Conservation (phyloP, 2,888 invertebrate species). For the Tipula confusa region DNA sequence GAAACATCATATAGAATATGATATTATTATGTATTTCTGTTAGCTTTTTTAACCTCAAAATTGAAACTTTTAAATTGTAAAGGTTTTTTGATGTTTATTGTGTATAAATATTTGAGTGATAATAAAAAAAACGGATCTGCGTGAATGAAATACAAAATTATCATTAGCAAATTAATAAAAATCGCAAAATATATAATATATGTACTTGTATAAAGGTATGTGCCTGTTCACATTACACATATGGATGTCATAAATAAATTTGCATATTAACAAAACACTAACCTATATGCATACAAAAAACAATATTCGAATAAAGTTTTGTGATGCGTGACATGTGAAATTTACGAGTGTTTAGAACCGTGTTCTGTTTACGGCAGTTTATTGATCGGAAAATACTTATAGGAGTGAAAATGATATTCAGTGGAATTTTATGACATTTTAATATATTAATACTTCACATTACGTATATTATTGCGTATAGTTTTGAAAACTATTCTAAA, state of each 20-base stretch:
- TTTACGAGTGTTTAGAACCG: neutral
- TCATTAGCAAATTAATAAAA: neutral
- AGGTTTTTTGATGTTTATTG: neutral
- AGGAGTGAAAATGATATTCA: neutral
- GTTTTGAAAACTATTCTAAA: neutral
- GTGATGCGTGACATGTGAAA: neutral
- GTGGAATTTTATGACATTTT: neutral
- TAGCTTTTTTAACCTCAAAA: too few species aligned
- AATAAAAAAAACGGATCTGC: neutral
- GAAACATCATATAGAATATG: too few species aligned
- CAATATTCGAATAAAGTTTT: neutral
- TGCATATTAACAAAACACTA: neutral
- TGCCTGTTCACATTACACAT: neutral
- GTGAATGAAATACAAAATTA: neutral
- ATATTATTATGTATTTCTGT: too few species aligned
- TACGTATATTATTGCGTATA: neutral
- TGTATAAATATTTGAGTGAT: neutral
- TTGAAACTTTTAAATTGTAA: too few species aligned
- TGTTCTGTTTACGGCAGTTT: neutral
- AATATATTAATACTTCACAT: neutral
- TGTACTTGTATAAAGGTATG: neutral
- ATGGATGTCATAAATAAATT: neutral
- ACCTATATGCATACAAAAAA: neutral
- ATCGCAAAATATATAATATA: neutral
- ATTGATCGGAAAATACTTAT: neutral